phyloP scores from a whole-genome alignment of 1,140 invertebrate species.

The Glomeris maerens region DNA sequence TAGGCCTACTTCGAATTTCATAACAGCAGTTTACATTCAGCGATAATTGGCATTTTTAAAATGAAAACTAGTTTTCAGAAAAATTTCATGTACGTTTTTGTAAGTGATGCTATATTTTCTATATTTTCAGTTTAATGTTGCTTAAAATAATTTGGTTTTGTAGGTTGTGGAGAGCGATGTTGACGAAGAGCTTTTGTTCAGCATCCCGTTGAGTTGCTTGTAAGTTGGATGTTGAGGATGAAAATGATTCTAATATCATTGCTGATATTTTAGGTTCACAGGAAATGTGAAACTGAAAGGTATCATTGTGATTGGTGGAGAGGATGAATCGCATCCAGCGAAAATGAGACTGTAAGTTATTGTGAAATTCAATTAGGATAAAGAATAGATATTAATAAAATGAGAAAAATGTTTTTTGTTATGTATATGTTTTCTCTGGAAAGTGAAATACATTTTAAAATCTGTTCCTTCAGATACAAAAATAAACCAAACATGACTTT shows the following conservation, averaged over 20 bases:
- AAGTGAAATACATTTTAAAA: too few relatives aligned
- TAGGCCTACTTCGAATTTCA: too few relatives aligned
- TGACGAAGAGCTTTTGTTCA: conserved; percentile 86
- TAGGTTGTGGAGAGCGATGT: conserved; percentile 88
- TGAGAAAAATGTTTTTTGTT: not conserved
- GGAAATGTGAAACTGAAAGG: conserved; percentile 90
- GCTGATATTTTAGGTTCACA: conserved; percentile 50
- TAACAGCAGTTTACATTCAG: too few relatives aligned
- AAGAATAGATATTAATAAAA: conserved; percentile 6
- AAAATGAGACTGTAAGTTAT: conserved; percentile 67
- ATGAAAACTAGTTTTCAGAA: not conserved
- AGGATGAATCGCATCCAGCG: conserved; percentile 64
- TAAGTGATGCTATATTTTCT: not conserved
- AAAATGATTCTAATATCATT: conserved; percentile 4
- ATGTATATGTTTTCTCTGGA: too few relatives aligned
- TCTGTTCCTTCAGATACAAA: conserved; percentile 59
- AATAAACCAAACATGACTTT: conserved; percentile 87
- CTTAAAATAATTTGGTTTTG: conserved; percentile 19
- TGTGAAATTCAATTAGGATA: conserved; percentile 1
- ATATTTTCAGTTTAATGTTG: not conserved
- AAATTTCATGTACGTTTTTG: too few relatives aligned
- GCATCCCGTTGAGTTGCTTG: conserved; percentile 58
- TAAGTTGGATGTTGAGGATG: not conserved
- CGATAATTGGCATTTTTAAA: conserved; percentile 12
- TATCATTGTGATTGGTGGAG: conserved; percentile 73